Evolutionary conservation across 2,888 invertebrate genomes (phyloP), one percentile per base, ranked within the genome.

Genomic region (Aphidius colemani): DNA sequence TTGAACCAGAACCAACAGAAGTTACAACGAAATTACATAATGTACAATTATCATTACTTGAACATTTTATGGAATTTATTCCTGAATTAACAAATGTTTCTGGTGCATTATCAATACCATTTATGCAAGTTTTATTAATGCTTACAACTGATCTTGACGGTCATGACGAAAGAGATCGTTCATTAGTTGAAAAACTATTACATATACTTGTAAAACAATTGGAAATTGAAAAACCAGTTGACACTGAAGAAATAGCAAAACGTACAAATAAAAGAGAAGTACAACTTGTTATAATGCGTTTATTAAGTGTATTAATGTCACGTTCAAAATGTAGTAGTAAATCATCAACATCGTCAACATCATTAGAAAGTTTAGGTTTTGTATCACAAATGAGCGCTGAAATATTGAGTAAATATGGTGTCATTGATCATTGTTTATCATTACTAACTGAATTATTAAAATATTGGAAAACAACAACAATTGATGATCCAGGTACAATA

Each of bases 101-200:
- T 30, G 96, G 96, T 2, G 89, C 94, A 7, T 86, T 94, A 66
- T 91, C 93, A 18, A 94, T 97, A 77, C 96, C 97, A 0, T 94
- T 94, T 76, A 90, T 97, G 81, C 96, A 97, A 88, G 92, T 94
- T 30, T 87, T 96, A 5, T 85, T 96, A 8, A 95, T 96, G 91
- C 84, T 96, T 60, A 94, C 94, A 0, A 90, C 92, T 7, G 96
- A 96, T 81, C 85, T 96, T 40, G 95, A 96, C 81, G 91, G 92
- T 0, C 90, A 90, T 73, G 91, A 92, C 44, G 95, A 93, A 76
- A 86, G 88, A 51, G 94, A 96, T 80, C 88, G 90, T 72, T 85
- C 87, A 0, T 91, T 93, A 43, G 84, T 96, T 13, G 92, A 93
- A 71, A 87, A 88, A 0, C 84, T 96, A 6, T 85, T 96, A 1